Evolutionary conservation across 2,888 invertebrate species (phyloP).

Genomic region (Nephrocerus scutellatus): DNA sequence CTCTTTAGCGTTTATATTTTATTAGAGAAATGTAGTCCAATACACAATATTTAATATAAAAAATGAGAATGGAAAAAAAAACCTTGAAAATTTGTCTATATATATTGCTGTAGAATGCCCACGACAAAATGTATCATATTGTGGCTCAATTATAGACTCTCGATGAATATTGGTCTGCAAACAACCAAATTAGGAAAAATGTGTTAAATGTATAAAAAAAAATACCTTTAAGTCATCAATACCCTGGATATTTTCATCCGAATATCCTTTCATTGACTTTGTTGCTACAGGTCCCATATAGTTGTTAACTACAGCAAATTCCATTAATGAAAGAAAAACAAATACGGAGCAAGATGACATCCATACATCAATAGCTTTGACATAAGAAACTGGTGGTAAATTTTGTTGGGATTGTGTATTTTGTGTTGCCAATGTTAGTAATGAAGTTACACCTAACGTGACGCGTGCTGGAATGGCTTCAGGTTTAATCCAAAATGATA

Average conservation of each 20-base stretch:
- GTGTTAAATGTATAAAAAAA: slow-evolving; percentile 5
- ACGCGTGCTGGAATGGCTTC: slow-evolving; percentile 88
- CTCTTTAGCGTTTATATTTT: too few relatives aligned
- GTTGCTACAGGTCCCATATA: slow-evolving; percentile 79
- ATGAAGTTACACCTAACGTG: slow-evolving; percentile 78
- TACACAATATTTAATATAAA: slow-evolving; percentile 84
- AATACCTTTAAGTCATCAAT: slow-evolving; percentile 73
- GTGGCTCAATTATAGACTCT: slow-evolving; percentile 63
- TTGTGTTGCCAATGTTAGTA: slow-evolving; percentile 83
- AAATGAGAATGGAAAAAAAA: slow-evolving; percentile 86
- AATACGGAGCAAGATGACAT: slow-evolving; percentile 89
- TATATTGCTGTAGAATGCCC: slow-evolving; percentile 71
- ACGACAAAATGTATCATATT: slow-evolving; percentile 78
- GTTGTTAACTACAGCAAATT: slow-evolving; percentile 85
- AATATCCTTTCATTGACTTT: slow-evolving; percentile 84
- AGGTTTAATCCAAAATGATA: slow-evolving; percentile 92
- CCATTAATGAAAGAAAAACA: slow-evolving; percentile 84
- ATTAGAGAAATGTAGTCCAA: slow-evolving; percentile 73
- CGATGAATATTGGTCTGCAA: slow-evolving; percentile 52
- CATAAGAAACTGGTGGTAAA: slow-evolving; percentile 83
- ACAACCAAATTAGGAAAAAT: slow-evolving; percentile 18
- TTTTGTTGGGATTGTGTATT: slow-evolving; percentile 87
- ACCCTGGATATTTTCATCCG: slow-evolving; percentile 70
- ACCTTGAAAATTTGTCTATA: slow-evolving; percentile 80
- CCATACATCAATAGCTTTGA: slow-evolving; percentile 89